Base-by-base conservation (phyloP, 2,113 vertebrate species). In the Pseudorhombus dupliciocellatus region DNA sequence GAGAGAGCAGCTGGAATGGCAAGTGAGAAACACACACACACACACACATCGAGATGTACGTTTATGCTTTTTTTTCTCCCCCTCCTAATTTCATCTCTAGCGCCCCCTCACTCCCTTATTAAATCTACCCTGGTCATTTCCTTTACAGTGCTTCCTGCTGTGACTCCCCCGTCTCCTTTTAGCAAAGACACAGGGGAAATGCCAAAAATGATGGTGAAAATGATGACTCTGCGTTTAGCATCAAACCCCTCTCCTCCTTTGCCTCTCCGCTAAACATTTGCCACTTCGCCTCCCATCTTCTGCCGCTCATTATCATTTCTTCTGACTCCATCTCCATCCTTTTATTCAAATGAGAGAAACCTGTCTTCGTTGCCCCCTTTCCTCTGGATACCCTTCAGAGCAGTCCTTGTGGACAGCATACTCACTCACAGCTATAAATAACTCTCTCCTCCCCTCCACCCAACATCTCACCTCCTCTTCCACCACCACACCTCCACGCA, bases 391-490 rank as follows among this genome's bases (percentile, higher is more conserved):
- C 90, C 92, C 91, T 94, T 94, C 90, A 91, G 81, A 88, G 75
- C 76, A 89, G 89, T 93, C 90, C 89, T 91, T 90, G 89, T 90
- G 85, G 88, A 92, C 90, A 86, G 80, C 90, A 86, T 81, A 85
- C 88, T 86, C 92, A 88, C 91, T 90, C 85, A 90, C 75, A 80
- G 90, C 92, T 93, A 94, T 92, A 93, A 94, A 94, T 93, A 94
- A 90, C 91, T 83, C 83, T 22, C 73, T 40, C 60, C 59, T 46
- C 57, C 34, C 31, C 25, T 57, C 62, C 72, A 59, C 53, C 74
- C 75, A 67, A 25, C 60, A 34, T 48, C 66, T 60, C 71, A 25
- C 60, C 63, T 59, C 51, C 70, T n/a, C 28, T 73, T 28, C 44
- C 75, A 44, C 50, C 58, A 24, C 81, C 42, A 20, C 55, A 50